Percentiles rank a stretch among this genome's conserved stretches.
These are phyloP conservation scores for Metopia argyrocephala DNA, from an alignment of 2,888 invertebrate species.

Conservation along the genomic window DNA sequence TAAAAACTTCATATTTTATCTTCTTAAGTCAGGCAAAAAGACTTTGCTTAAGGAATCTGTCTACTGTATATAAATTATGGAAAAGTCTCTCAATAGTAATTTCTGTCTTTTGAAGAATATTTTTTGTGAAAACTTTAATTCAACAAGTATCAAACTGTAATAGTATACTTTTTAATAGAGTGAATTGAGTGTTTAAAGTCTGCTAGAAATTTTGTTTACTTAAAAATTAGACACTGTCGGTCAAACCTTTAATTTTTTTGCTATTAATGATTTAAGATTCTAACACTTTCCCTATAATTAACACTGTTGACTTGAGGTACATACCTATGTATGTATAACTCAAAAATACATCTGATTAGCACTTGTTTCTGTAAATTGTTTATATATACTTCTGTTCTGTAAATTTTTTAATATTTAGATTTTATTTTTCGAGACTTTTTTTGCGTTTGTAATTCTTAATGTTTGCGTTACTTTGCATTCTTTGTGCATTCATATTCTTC, in stretches of 20 bases:
- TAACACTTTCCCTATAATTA: slow-evolving; percentile 23
- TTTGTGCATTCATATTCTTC: slow-evolving; percentile 51
- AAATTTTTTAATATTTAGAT: slow-evolving; percentile 32
- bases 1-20: background rate
- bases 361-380: slow-evolving; percentile 37
- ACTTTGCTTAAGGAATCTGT: background rate
- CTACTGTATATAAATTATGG: background rate
- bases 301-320: background rate
- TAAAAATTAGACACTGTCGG: slow-evolving; percentile 1
- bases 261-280: slow-evolving; percentile 12
- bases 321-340: slow-evolving; percentile 27
- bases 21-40: background rate
- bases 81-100: too few species aligned
- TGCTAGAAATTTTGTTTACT: background rate
- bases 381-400: slow-evolving; percentile 34
- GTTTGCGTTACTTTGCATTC: slow-evolving; percentile 37
- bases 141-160: too few species aligned
- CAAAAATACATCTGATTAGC: background rate
- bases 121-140: too few species aligned
- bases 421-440: slow-evolving; percentile 50
- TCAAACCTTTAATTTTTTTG: background rate
- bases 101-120: too few species aligned
- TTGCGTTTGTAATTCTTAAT: slow-evolving; percentile 46
- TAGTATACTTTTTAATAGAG: too few species aligned
- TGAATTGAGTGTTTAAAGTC: background rate